Evolutionary conservation across 2,113 vertebrate genomes (phyloP).

Genomic region (Nibea coibor): DNA sequence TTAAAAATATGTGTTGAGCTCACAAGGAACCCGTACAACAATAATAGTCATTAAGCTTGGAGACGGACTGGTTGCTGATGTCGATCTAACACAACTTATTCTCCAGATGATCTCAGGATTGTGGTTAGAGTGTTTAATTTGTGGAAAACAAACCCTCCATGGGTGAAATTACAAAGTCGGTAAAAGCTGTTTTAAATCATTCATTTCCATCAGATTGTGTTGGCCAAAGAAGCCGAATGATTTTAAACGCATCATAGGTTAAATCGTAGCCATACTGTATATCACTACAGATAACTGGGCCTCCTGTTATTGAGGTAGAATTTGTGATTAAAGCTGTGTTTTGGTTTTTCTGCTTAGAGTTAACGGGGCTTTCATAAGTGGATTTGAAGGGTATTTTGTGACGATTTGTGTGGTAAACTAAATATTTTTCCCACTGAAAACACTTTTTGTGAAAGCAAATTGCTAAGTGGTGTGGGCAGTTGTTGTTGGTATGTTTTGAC

Average conservation of each 20-base stretch:
- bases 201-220: conserved; percentile 23
- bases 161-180: conserved; percentile 11
- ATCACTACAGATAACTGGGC: conserved; percentile 25
- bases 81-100: conserved; percentile 28
- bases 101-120: conserved; percentile 63
- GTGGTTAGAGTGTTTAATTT: conserved; percentile 31
- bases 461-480: conserved; percentile 4
- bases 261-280: conserved; percentile 19
- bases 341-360: conserved; percentile 43
- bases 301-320: conserved; percentile 31
- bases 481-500: conserved; percentile 35
- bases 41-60: conserved; percentile 11
- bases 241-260: conserved; percentile 15
- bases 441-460: conserved; percentile 29
- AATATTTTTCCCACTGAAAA: conserved; percentile 21
- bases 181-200: conserved; percentile 2
- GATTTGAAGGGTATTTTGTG: conserved; percentile 47
- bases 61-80: conserved; percentile 10
- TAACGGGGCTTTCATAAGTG: conserved; percentile 32
- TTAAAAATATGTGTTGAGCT: conserved; percentile 23
- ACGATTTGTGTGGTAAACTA: conserved; percentile 22
- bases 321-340: conserved; percentile 34
- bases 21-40: conserved; percentile 3
- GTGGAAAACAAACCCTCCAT: conserved; percentile 5
- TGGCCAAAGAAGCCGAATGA: conserved; percentile 10